phyloP scores from a whole-genome alignment of 2,797 vertebrate genomes.

The Natrix natrix region DNA sequence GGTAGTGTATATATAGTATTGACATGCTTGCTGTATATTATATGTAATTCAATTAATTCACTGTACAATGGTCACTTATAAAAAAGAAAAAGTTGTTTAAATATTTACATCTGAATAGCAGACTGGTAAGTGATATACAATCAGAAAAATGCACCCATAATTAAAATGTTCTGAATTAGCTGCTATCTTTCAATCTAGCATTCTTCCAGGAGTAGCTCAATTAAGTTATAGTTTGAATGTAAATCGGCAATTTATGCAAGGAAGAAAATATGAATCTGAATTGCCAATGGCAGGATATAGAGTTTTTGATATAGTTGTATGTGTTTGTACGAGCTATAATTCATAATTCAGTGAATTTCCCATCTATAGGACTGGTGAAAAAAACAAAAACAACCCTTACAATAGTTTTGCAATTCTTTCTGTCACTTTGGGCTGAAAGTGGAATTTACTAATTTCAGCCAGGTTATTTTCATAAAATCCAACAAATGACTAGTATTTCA shows the following conservation, averaged over 20 bases:
- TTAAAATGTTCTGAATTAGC: conserved; percentile 3
- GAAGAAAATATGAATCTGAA: not conserved
- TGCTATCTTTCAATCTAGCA: not conserved
- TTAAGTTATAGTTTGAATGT: not conserved
- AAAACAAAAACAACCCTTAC: not conserved
- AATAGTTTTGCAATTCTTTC: not conserved
- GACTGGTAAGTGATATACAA: not conserved
- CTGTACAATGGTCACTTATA: not conserved
- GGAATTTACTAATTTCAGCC: not conserved
- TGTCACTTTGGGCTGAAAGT: not conserved
- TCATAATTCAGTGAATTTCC: not conserved
- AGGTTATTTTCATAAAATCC: not conserved
- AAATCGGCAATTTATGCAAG: not conserved
- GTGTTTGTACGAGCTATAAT: conserved; percentile 11
- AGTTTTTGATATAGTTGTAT: not conserved
- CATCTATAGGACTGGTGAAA: not conserved
- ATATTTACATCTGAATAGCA: not conserved
- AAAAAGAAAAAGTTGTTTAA: not conserved
- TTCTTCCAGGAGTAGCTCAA: not conserved
- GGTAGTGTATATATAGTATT: not conserved
- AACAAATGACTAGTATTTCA: not conserved
- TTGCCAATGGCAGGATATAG: not conserved
- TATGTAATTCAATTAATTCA: not conserved
- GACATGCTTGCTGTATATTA: not conserved
- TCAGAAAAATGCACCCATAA: not conserved